Evolutionary conservation across 2,113 vertebrate species (phyloP).

Genomic region (Sisor rabdophorus): DNA sequence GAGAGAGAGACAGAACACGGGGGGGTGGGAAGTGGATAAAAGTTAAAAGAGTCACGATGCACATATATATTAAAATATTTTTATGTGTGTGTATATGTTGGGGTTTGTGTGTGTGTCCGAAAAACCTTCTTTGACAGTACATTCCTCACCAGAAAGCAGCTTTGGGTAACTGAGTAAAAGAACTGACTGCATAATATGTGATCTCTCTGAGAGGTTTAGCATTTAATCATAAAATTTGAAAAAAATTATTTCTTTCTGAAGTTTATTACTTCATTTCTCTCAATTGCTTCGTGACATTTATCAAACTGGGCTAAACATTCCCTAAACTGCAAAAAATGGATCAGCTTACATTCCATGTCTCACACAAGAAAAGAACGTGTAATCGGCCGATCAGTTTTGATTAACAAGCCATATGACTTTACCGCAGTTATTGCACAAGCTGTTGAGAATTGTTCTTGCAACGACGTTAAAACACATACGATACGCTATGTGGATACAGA

Average conservation of each 20-base stretch:
- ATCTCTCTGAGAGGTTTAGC: not conserved
- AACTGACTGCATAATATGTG: not conserved
- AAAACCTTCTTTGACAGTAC: not conserved
- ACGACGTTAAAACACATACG: too few species aligned
- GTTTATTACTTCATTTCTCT: too few species aligned
- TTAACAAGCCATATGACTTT: too few species aligned
- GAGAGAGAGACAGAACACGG: slow-evolving; percentile 51
- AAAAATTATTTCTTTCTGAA: not conserved
- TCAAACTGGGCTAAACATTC: too few species aligned
- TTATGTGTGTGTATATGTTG: slow-evolving; percentile 3
- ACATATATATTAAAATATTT: slow-evolving; percentile 34
- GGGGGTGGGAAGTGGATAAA: slow-evolving; percentile 37
- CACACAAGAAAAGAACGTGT: too few species aligned
- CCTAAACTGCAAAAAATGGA: too few species aligned
- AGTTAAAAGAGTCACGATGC: slow-evolving; percentile 51
- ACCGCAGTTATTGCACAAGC: too few species aligned
- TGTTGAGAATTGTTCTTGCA: too few species aligned
- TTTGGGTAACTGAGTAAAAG: not conserved
- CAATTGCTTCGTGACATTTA: too few species aligned
- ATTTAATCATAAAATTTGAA: not conserved
- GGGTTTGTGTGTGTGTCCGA: not conserved
- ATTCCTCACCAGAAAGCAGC: not conserved
- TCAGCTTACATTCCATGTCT: too few species aligned
- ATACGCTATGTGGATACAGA: too few species aligned
- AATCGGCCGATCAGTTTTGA: too few species aligned